These are phyloP conservation scores for Colletes latitarsis DNA, from an alignment of 1,140 invertebrate genomes.

Conservation along the genomic window DNA sequence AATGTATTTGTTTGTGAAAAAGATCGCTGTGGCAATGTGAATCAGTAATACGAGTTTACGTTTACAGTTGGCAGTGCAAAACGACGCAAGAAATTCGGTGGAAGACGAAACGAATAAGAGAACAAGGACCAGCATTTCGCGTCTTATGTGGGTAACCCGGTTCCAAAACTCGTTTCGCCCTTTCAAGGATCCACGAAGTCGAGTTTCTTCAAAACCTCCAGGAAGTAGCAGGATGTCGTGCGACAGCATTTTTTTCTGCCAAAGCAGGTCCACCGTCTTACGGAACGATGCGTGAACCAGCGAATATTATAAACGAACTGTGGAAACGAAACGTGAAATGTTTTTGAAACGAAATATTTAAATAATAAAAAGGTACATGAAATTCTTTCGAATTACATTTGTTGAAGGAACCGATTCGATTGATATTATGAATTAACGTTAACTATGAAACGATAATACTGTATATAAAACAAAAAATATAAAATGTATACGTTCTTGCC, in stretches of 20 bases:
- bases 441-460: too few relatives aligned
- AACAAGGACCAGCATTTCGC: background rate
- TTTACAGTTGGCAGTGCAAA: background rate
- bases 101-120: background rate
- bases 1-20: too few relatives aligned
- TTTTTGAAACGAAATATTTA: too few relatives aligned
- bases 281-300: background rate
- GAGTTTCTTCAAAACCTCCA: conserved; percentile 35
- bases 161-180: conserved; percentile 41
- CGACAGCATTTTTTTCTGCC: conserved; percentile 19
- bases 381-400: too few relatives aligned
- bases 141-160: conserved; percentile 33
- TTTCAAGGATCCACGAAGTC: conserved; percentile 19
- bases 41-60: background rate
- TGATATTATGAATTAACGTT: too few relatives aligned
- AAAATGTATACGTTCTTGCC: too few relatives aligned
- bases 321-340: too few relatives aligned
- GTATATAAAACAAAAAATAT: too few relatives aligned
- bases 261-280: background rate
- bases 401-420: too few relatives aligned
- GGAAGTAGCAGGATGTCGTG: conserved; percentile 19
- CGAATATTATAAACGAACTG: background rate
- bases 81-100: background rate
- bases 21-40: background rate
- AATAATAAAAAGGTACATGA: too few relatives aligned